Conservation (phyloP, 1,140 invertebrate genomes). For the Drosophila albomicans region DNA sequence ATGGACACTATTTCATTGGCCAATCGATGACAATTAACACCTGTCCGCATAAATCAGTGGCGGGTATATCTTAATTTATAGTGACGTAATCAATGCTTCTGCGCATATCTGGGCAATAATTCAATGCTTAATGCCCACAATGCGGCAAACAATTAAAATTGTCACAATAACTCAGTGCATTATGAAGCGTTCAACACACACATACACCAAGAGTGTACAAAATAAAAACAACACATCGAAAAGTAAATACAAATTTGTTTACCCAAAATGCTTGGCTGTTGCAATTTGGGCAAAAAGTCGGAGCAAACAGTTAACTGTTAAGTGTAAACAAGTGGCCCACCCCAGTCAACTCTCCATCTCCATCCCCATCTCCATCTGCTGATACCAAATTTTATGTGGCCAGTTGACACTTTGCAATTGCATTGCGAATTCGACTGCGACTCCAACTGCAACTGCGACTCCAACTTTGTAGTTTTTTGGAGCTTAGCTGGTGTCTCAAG, state of each 20-base stretch:
- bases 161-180: conserved; percentile 66
- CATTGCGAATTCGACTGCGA: conserved; percentile 20
- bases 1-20: conserved; percentile 57
- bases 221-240: conserved; percentile 14
- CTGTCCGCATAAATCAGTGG: conserved; percentile 67
- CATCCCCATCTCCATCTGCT: conserved; percentile 3
- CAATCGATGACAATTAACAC: conserved; percentile 75
- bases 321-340: conserved; percentile 62
- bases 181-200: conserved; percentile 34
- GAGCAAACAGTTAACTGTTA: conserved; percentile 20
- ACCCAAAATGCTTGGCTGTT: conserved; percentile 40
- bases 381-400: conserved; percentile 61
- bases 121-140: conserved; percentile 41
- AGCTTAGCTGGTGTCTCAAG: conserved; percentile 13
- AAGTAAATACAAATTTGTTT: conserved; percentile 52
- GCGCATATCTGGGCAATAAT: conserved; percentile 60
- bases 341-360: conserved; percentile 6
- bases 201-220: neutral
- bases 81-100: conserved; percentile 72
- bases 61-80: conserved; percentile 76
- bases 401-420: conserved; percentile 69
- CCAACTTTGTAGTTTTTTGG: neutral
- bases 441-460: neutral
- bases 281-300: conserved; percentile 37
- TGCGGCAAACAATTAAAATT: conserved; percentile 71